phyloP scores from a whole-genome alignment of 2,113 vertebrate genomes.

The Rafetus swinhoei region DNA sequence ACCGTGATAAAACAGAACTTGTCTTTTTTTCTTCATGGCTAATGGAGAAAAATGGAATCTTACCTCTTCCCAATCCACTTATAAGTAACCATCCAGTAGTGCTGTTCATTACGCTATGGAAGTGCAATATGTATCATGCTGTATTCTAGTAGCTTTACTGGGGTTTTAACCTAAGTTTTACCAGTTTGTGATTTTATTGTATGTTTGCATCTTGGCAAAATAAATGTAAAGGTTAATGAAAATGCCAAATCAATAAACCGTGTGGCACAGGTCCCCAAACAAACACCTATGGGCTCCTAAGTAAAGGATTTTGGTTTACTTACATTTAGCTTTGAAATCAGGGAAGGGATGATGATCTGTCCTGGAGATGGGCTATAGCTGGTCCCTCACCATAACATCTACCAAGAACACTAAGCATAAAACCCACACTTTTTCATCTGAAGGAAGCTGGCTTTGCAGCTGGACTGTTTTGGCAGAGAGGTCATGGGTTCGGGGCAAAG shows the following conservation, averaged over 20 bases:
- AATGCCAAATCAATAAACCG: background rate
- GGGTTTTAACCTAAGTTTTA: background rate
- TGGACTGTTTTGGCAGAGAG: conserved; percentile 47
- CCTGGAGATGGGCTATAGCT: background rate
- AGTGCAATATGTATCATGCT: background rate
- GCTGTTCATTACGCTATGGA: background rate
- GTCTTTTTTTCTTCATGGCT: background rate
- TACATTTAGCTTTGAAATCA: conserved; percentile 35
- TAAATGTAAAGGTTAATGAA: background rate
- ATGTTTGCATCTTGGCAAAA: background rate
- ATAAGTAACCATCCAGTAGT: background rate
- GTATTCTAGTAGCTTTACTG: background rate
- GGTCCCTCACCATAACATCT: conserved; percentile 45
- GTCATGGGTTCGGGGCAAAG: background rate
- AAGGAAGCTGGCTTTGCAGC: conserved; percentile 25
- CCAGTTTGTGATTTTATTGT: background rate
- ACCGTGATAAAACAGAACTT: background rate
- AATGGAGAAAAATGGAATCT: background rate
- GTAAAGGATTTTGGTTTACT: background rate
- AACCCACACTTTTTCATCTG: conserved; percentile 52
- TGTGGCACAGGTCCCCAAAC: background rate
- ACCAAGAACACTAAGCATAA: conserved; percentile 34
- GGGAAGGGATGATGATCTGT: conserved; percentile 28
- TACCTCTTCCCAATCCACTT: background rate
- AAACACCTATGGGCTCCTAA: background rate